Conservation (phyloP, 2,888 invertebrate genomes). For the Drosophila pullipes region DNA sequence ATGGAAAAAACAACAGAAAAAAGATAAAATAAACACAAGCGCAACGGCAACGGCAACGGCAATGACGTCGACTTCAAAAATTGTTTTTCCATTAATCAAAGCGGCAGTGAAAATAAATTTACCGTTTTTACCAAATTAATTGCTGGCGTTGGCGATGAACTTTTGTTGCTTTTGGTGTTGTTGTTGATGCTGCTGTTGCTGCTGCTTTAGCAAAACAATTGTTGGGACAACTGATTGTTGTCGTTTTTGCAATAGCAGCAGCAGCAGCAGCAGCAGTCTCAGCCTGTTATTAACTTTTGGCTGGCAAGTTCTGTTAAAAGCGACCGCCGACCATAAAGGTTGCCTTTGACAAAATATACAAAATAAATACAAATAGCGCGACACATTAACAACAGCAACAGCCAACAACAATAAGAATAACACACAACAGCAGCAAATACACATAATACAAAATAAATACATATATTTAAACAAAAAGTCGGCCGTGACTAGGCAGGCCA, state of each 20-base stretch:
- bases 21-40: constrained; percentile 13
- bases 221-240: constrained; percentile 67
- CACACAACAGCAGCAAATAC: constrained; percentile 31
- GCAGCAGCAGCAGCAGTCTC: constrained; percentile 29
- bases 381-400: constrained; percentile 42
- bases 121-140: constrained; percentile 58
- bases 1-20: constrained; percentile 26
- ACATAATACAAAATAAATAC: constrained; percentile 55
- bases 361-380: constrained; percentile 63
- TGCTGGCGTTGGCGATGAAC: constrained; percentile 40
- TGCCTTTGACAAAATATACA: constrained; percentile 54
- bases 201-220: constrained; percentile 62
- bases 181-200: constrained; percentile 38
- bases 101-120: constrained; percentile 63
- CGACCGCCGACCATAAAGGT: constrained; percentile 29
- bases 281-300: constrained; percentile 68
- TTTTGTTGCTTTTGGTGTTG: constrained; percentile 35
- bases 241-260: constrained; percentile 45
- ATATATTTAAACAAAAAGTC: constrained; percentile 61
- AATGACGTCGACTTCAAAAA: constrained; percentile 31
- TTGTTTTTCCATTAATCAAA: constrained; percentile 77
- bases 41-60: constrained; percentile 13
- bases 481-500: constrained; percentile 64
- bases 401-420: constrained; percentile 14
- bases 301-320: constrained; percentile 60